Evolutionary conservation across 2,797 vertebrate genomes (phyloP).

Genomic region (Hoplostethus atlanticus): DNA sequence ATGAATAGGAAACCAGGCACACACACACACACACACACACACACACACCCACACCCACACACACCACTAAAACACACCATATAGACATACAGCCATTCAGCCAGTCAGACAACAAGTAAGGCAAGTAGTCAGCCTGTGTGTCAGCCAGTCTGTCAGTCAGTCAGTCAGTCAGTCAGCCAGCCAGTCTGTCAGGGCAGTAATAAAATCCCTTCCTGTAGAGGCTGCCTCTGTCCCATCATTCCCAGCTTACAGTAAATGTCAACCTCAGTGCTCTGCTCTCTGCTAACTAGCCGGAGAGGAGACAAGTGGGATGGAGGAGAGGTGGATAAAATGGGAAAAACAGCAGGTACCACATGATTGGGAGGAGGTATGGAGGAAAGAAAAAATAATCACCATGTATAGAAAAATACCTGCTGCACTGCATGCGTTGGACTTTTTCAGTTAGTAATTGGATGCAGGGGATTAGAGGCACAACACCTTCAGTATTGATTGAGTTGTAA

Average conservation of each 20-base stretch:
- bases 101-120: not conserved
- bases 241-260: constrained; percentile 55
- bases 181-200: constrained; percentile 6
- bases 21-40: constrained; percentile 10
- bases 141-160: not conserved
- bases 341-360: not conserved
- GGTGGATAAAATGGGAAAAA: constrained; percentile 17
- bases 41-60: constrained; percentile 15
- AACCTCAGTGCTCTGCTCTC: constrained; percentile 45
- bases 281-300: constrained; percentile 26
- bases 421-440: not conserved
- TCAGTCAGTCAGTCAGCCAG: constrained; percentile 18
- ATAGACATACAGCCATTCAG: not conserved
- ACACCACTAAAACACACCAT: constrained; percentile 10
- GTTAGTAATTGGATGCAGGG: not conserved
- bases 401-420: not conserved
- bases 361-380: not conserved
- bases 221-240: constrained; percentile 38
- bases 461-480: not conserved
- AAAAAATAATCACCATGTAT: not conserved
- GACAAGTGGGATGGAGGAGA: constrained; percentile 9
- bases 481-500: not conserved
- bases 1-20: not conserved
- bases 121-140: no score
- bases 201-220: constrained; percentile 20